Evolutionary conservation across 1,140 invertebrate species (phyloP).

Genomic region (Teleogryllus occipitalis): DNA sequence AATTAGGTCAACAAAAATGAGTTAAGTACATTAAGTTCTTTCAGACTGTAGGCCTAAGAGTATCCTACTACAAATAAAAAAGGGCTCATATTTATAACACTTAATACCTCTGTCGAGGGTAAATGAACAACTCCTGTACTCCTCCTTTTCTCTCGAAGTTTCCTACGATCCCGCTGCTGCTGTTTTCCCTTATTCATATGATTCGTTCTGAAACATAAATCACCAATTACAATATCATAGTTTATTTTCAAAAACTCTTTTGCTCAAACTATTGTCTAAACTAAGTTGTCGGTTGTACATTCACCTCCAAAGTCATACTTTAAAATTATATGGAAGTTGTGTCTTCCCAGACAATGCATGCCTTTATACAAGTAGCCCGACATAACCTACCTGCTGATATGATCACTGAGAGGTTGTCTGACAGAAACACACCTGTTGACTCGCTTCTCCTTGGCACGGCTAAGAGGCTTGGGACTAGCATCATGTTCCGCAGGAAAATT

Average conservation of each 20-base stretch:
- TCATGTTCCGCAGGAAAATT: slow-evolving; percentile 38
- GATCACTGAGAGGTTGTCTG: slow-evolving; percentile 22
- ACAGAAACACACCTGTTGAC: slow-evolving; percentile 27
- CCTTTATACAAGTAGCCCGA: neutral
- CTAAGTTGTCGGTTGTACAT: too few species aligned
- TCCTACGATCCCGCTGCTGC: slow-evolving; percentile 50
- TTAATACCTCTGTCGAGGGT: slow-evolving; percentile 50
- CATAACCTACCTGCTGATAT: slow-evolving; percentile 22
- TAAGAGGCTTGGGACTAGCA: slow-evolving; percentile 40
- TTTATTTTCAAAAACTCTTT: too few species aligned
- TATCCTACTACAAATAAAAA: too few species aligned
- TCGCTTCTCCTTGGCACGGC: slow-evolving; percentile 39
- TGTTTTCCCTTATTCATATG: slow-evolving; percentile 50
- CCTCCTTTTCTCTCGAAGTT: slow-evolving; percentile 52
- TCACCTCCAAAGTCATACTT: too few species aligned
- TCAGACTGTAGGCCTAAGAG: too few species aligned
- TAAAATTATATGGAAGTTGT: too few species aligned
- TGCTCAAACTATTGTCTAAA: too few species aligned
- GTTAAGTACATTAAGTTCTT: too few species aligned
- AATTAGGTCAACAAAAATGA: too few species aligned
- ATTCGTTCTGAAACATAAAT: slow-evolving; percentile 37
- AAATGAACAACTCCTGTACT: slow-evolving; percentile 57
- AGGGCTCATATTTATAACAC: neutral
- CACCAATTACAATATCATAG: neutral
- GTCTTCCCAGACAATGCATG: too few species aligned